phyloP scores from a whole-genome alignment of 2,888 invertebrate species.

The Rhorus exstirpatorius region DNA sequence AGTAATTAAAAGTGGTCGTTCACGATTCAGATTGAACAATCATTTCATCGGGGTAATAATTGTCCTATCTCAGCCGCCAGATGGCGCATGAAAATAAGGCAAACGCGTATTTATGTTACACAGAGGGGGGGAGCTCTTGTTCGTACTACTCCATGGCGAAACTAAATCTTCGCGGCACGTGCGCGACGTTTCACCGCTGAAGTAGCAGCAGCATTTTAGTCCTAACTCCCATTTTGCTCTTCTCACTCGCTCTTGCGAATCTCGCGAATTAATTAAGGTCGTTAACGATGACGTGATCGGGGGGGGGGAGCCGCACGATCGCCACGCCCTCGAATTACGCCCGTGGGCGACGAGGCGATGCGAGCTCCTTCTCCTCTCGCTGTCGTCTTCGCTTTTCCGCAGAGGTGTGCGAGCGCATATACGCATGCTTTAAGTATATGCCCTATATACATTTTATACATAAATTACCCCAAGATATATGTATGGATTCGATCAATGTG shows the following conservation, averaged over 20 bases:
- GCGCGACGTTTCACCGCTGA: slow-evolving; percentile 42
- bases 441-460: background rate
- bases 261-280: slow-evolving; percentile 70
- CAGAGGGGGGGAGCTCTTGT: background rate
- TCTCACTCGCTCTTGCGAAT: slow-evolving; percentile 49
- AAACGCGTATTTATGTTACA: slow-evolving; percentile 32
- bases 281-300: slow-evolving; percentile 71
- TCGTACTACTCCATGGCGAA: slow-evolving; percentile 27
- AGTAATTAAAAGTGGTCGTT: background rate
- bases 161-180: slow-evolving; percentile 65
- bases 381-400: slow-evolving; percentile 26
- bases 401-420: slow-evolving; percentile 21
- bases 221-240: slow-evolving; percentile 40
- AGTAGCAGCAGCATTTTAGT: slow-evolving; percentile 35
- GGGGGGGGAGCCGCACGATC: slow-evolving; percentile 64
- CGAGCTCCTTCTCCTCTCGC: slow-evolving; percentile 51
- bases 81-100: slow-evolving; percentile 30
- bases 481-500: slow-evolving; percentile 44
- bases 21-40: background rate
- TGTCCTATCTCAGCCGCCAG: slow-evolving; percentile 14
- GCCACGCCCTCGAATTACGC: slow-evolving; percentile 72
- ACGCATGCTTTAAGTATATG: slow-evolving; percentile 1
- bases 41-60: background rate
- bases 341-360: slow-evolving; percentile 64
- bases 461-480: background rate